phyloP scores from a whole-genome alignment of 1,140 invertebrate genomes.

The Nasonia vitripennis region DNA sequence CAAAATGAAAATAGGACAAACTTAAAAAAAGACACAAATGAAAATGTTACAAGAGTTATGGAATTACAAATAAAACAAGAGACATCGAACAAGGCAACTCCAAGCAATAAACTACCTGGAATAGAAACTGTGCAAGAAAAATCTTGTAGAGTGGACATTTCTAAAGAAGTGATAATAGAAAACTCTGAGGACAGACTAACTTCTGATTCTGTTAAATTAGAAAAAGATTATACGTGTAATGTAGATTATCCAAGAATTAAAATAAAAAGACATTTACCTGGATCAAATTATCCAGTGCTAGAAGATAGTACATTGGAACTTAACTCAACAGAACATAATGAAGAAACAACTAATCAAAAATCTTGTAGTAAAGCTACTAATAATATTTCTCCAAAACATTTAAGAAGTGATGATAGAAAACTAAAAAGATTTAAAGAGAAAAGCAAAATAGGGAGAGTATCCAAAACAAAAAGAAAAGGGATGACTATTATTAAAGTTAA shows the following conservation, averaged over 20 bases:
- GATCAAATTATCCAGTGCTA: slow-evolving; percentile 5
- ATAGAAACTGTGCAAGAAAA: background rate
- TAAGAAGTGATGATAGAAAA: slow-evolving; percentile 59
- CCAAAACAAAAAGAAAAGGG: slow-evolving; percentile 29
- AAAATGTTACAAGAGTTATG: background rate
- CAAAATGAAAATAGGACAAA: background rate
- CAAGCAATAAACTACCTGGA: slow-evolving; percentile 3
- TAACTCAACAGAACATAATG: background rate
- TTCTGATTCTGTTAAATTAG: slow-evolving; percentile 45
- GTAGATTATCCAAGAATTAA: slow-evolving; percentile 45
- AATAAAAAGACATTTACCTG: slow-evolving; percentile 45
- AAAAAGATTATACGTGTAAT: slow-evolving; percentile 47
- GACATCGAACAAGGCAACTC: background rate
- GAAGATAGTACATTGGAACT: background rate
- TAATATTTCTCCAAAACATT: slow-evolving; percentile 52
- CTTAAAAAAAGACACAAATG: slow-evolving; percentile 14
- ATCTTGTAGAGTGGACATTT: background rate
- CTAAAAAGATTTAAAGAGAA: background rate
- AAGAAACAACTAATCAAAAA: slow-evolving; percentile 1
- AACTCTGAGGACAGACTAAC: background rate
- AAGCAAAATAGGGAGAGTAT: slow-evolving; percentile 12
- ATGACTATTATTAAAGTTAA: slow-evolving; percentile 22
- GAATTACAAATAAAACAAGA: slow-evolving; percentile 35
- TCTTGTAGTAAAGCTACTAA: background rate
- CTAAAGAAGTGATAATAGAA: background rate